Conservation (phyloP, 2,113 vertebrate species). For the Falco punctatus region DNA sequence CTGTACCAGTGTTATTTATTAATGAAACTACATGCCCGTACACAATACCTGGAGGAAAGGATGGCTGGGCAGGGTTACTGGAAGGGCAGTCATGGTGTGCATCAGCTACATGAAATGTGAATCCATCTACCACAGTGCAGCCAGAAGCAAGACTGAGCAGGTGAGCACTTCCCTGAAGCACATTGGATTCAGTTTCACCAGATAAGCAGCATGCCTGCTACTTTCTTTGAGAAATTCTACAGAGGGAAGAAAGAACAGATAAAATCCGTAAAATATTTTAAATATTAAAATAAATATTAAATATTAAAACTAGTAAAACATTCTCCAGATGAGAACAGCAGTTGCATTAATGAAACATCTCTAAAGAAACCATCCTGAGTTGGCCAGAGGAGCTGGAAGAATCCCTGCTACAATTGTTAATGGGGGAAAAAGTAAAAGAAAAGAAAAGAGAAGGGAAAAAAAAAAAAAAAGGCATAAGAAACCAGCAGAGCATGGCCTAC, state of each 20-base stretch:
- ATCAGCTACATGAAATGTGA: background rate
- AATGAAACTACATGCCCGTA: background rate
- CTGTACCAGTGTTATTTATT: background rate
- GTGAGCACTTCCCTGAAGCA: background rate
- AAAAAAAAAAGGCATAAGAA: background rate
- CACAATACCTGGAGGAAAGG: background rate
- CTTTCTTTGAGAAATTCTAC: background rate
- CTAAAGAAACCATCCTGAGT: background rate
- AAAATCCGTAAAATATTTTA: background rate
- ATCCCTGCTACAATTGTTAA: background rate
- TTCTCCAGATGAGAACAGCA: background rate
- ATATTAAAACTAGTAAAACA: background rate
- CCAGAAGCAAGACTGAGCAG: background rate
- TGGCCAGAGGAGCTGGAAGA: background rate
- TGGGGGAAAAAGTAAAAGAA: background rate
- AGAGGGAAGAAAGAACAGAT: background rate
- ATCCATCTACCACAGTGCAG: background rate
- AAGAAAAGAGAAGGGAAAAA: background rate
- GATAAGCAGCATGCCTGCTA: background rate
- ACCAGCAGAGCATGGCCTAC: background rate
- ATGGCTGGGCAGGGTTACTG: background rate
- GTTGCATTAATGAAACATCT: background rate
- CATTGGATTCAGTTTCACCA: background rate
- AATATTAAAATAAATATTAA: background rate
- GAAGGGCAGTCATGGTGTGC: background rate